Percentiles rank a stretch among this genome's conserved stretches.
Conservation (phyloP, 2,888 invertebrate species). For the Diloba caeruleocephala region DNA sequence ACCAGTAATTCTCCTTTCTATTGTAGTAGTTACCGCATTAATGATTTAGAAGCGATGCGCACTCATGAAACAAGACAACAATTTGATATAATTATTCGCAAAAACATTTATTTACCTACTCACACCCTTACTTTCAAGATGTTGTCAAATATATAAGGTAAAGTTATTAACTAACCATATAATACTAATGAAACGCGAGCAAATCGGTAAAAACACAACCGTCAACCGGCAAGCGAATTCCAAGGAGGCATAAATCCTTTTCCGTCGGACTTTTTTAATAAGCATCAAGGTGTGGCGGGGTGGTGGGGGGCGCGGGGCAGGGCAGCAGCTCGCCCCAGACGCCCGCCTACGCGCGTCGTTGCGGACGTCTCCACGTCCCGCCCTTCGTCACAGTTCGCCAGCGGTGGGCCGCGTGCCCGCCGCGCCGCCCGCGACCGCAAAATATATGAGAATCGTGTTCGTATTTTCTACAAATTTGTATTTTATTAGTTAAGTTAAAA, state of each 20-base stretch:
- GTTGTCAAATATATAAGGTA: not conserved
- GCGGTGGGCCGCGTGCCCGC: slow-evolving; percentile 87
- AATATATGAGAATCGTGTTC: slow-evolving; percentile 26
- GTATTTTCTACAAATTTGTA: slow-evolving; percentile 59
- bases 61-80: no score
- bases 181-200: slow-evolving; percentile 14
- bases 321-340: slow-evolving; percentile 67
- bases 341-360: slow-evolving; percentile 82
- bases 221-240: slow-evolving; percentile 42
- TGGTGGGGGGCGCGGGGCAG: slow-evolving; percentile 24
- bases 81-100: no score
- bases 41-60: no score
- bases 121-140: not conserved
- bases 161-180: slow-evolving; percentile 6
- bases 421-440: slow-evolving; percentile 57
- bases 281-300: slow-evolving; percentile 63
- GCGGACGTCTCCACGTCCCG: slow-evolving; percentile 76
- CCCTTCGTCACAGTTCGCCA: slow-evolving; percentile 80
- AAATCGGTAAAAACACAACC: slow-evolving; percentile 52
- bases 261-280: slow-evolving; percentile 63
- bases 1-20: no score
- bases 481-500: slow-evolving; percentile 50
- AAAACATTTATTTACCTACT: no score
- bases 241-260: slow-evolving; percentile 63
- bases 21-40: no score